A percentile compares a stretch with the other conserved stretches of the same genome.
phyloP scores from a whole-genome alignment of 2,113 vertebrate species.

The Emydura subglobosa region DNA sequence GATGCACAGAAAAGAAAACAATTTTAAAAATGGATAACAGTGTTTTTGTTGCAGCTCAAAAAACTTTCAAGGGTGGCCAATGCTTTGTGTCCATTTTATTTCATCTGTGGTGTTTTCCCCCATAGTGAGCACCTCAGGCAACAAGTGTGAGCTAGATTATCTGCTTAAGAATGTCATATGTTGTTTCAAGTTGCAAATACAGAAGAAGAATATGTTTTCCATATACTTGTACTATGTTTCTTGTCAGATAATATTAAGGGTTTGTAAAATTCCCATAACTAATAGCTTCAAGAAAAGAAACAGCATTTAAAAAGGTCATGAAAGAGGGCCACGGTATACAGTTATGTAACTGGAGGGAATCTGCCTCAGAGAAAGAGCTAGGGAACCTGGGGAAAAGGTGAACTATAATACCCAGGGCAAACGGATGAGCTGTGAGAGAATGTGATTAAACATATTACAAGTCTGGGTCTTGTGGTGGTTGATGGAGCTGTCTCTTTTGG shows the following conservation, averaged over 20 bases:
- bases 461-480: background rate
- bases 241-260: background rate
- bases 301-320: background rate
- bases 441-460: background rate
- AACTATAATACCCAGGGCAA: background rate
- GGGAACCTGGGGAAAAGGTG: background rate
- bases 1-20: background rate
- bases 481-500: background rate
- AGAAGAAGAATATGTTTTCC: background rate
- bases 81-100: background rate
- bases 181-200: background rate
- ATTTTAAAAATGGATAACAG: background rate
- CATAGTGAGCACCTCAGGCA: background rate
- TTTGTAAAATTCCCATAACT: background rate
- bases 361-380: background rate
- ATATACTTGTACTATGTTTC: background rate
- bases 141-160: background rate
- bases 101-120: background rate
- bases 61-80: background rate
- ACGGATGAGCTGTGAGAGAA: background rate
- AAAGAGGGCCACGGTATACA: background rate
- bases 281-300: background rate
- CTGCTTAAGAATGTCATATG: background rate
- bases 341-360: background rate
- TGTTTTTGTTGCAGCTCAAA: background rate